Base-by-base conservation (phyloP, 1,140 invertebrate genomes). In the Zaprionus ghesquierei region DNA sequence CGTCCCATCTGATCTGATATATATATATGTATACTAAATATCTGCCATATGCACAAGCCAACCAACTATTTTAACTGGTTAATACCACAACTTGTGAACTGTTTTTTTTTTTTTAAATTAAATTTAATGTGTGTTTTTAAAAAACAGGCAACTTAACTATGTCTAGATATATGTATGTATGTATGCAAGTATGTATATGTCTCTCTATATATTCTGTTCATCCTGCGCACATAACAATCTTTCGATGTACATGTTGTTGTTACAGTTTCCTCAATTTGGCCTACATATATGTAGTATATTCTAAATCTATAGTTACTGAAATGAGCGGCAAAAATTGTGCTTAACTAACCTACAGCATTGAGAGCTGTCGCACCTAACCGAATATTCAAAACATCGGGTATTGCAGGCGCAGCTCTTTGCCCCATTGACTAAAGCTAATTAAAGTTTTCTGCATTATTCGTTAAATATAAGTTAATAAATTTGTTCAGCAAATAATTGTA, bases 401-500 rank as follows among this genome's bases (percentile, higher is more conserved):
- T 13, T 20, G 5, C 61, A 58, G 29, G 69, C 53, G 18, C 29
- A 56, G 55, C 54, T 18, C 53, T 44, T n/a, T n/a, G n/a, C n/a
- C 75, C 58, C 55, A 44, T 66, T 60, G 55, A 76, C 70, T 82
- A 78, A 78, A 61, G 64, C 75, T 81, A 81, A 59, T 65, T 56
- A 63, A 29, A 54, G 18, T 49, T 60, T 33, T 38, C n/a, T 49
- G 54, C 51, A 62, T 62, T 75, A 25, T 68, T 62, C 35, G 60
- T 69, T 73, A 66, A 84, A 71, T 41, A 41, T 79, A n/a, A n/a
- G 73, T 76, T 89, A 80, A 79, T 76, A 61, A 87, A 66, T 33
- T 85, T n/a, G n/a, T 89, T 89, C 84, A 89, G 84, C 84, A 87
- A 87, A 87, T 89, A 69, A 84, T 78, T 87, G 72, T 89, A 75